Evolutionary conservation across 1,140 invertebrate species (phyloP), one percentile per base, ranked within the genome.

Genomic region (Drosophila chauvacae): DNA sequence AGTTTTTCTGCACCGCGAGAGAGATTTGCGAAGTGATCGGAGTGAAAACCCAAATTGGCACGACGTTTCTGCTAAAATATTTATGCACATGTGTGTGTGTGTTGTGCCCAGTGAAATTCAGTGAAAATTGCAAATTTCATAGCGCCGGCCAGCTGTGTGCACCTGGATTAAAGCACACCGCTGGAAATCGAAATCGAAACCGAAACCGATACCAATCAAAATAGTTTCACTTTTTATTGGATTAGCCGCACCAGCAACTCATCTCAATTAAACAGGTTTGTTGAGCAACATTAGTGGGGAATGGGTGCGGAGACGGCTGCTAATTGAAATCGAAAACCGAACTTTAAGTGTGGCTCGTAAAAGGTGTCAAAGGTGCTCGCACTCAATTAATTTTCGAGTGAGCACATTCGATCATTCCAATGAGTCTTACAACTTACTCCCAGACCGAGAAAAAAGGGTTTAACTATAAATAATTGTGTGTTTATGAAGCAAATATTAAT

Each of bases 161-260:
- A 87, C 85, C 79, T 87, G 84, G 84, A 87, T 87, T 88, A 87
- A 83, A 88, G 84, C 84, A 88, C 84, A 65, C 56, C 45, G 48
- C 57, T 48, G 59, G 59, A 45, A 45, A 58, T 44, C 33, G 26
- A 75, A 77, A 28, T 44, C 33, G 26, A 75, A 77, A 28, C 56
- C 26, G n/a, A 59, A 65, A 28, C 57, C 33, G 26, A 44, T 58
- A 45, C 39, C 73, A 58, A 78, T 70, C 44, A 66, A 51, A 80
- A 80, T 84, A 85, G 73, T 90, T 90, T 90, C 85, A 90, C 85
- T 90, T 90, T 88, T 90, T 81, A 90, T 90, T 78, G 85, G 86
- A 90, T 90, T 90, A 90, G 69, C 84, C 55, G 84, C 80, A 56
- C 18, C 60, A 90, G 55, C 84, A 44, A 50, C 44, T 51, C 77